Base-by-base conservation (phyloP, 2,113 vertebrate species). In the Eubucco bourcierii region DNA sequence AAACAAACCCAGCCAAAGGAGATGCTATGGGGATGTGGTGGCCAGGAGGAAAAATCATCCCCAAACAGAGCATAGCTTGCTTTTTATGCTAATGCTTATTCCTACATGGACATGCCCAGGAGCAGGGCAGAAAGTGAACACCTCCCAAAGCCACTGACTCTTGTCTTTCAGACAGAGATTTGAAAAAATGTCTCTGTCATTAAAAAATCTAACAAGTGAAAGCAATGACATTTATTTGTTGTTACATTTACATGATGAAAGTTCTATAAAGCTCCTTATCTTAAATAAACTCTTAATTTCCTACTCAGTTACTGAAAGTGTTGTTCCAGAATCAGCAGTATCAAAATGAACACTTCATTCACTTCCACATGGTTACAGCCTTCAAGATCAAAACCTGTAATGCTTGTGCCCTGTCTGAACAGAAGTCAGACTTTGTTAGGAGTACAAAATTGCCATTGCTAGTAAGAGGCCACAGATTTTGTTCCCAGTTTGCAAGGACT, bases 221-320 rank as follows among this genome's bases (percentile, higher is more conserved):
- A 91, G 91, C 17, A 83, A 88, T 75, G 88, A 78, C 90, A 91
- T 83, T 74, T 78, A 93, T 94, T 95, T 87, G 44, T 31, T 92
- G 59, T 73, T 87, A 52, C 91, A 91, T 91, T 95, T 94, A 71
- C 79, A 86, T 88, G 67, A 85, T 77, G 76, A 58, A 94, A 78
- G 53, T 34, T 58, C 76, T 90, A 19, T 80, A 72, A 85, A 76
- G 65, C 80, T 91, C 85, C 83, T 93, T 94, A 94, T 93, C 83
- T 71, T 88, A 93, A 95, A 94, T 80, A 95, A 91, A 94, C 79
- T 79, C 71, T 67, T 59, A 77, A 93, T 95, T 95, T 95, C 78
- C 90, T 65, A 78, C 73, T 91, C 85, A 0, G 76, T 74, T 83
- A 70, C 76, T 83, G 63, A 56, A 90, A 85, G 33, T 50, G 80